Base-by-base conservation (phyloP, 1,140 invertebrate genomes). In the Homarus americanus region DNA sequence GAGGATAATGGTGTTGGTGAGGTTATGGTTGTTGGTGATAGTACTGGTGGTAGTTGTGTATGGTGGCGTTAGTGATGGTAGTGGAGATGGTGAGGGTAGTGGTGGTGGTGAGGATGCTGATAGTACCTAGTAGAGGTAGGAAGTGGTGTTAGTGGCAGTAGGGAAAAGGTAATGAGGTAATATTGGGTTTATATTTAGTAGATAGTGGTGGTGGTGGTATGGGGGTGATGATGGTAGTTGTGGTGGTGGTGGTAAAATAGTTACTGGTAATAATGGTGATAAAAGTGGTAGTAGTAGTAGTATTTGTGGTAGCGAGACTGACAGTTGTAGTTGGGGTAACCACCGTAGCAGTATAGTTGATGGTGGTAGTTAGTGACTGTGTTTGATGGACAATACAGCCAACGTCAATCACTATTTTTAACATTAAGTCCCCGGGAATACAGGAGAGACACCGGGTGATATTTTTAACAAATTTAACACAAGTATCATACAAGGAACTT, bases 41-140 rank as follows among this genome's bases (percentile, higher is more conserved):
- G 24, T n/a, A 72, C 5, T 72, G 66, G 66, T 72, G 66, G 24
- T 40, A 76, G 36, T 34, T 76, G 5, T 38, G 34, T 5, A 20
- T 38, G 28, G 0, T 34, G 72, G 15, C n/a, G n/a, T n/a, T n/a
- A n/a, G n/a, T n/a, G n/a, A n/a, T n/a, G n/a, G n/a, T n/a, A n/a
- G n/a, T n/a, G 38, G 72, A 15, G 17, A 38, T 75, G 24, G 72
- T 78, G 75, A 38, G 36, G 75, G 75, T 78, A 41, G 20, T n/a
- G 66, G 5, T 72, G 32, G 24, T 72, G 34, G 75, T 44, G 9
- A 5, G 10, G 75, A 12, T 15, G 75, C 7, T 78, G 36, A 24
- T 72, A 24, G 66, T 72, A n/a, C n/a, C n/a, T n/a, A 20, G 38
- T 78, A 78, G 17, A 38, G 20, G 9, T 40, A 32, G 4, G 5